Conservation (phyloP, 2,113 vertebrate genomes). For the Zosterops pallidus region DNA sequence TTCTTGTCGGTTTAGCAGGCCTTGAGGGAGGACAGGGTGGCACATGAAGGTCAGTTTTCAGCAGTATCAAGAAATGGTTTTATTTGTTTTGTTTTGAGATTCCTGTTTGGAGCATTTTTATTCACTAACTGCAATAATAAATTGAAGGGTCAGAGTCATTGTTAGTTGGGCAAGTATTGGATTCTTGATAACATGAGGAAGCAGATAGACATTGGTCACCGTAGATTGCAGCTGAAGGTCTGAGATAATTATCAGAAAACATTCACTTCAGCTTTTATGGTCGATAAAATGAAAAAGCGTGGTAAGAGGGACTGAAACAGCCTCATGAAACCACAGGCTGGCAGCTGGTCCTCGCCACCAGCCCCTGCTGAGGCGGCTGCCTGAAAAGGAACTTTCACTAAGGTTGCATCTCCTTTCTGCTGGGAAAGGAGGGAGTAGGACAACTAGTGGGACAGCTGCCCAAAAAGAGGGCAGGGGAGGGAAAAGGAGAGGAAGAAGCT, state of each 20-base stretch:
- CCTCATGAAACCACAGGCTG: neutral
- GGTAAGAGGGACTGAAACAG: neutral
- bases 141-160: neutral
- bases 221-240: neutral
- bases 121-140: neutral
- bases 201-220: neutral
- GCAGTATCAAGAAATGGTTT: slow-evolving; percentile 16
- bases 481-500: neutral
- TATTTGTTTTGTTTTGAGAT: neutral
- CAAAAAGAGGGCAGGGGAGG: neutral
- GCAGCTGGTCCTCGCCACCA: neutral
- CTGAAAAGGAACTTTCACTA: neutral
- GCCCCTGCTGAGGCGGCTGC: neutral
- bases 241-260: neutral
- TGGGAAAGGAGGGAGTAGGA: neutral
- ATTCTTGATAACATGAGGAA: neutral
- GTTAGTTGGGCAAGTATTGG: neutral
- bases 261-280: neutral
- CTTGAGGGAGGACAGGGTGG: neutral
- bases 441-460: neutral
- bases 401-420: neutral
- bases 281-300: accelerated
- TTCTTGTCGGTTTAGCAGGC: slow-evolving; percentile 32
- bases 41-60: slow-evolving; percentile 38
- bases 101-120: neutral